A percentile compares a stretch with the other conserved stretches of the same genome.
These are phyloP conservation scores for Apis laboriosa DNA, from an alignment of 1,140 invertebrate genomes.

Conservation along the genomic window DNA sequence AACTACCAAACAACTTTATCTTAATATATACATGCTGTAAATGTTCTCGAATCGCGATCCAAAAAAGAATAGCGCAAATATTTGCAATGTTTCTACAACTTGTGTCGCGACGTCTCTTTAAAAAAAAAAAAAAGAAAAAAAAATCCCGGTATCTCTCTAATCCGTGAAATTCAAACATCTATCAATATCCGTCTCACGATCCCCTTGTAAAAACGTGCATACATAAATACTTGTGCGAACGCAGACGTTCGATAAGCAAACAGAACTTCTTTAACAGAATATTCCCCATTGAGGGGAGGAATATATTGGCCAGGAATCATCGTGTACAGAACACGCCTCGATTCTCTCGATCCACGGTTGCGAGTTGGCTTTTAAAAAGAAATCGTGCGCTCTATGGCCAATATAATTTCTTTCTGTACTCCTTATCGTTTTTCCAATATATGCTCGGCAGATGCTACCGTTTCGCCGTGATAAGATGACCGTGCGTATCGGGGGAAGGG, in stretches of 20 bases:
- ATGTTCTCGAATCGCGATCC: too few species aligned
- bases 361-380: conserved; percentile 7
- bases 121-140: too few species aligned
- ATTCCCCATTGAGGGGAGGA: conserved; percentile 1
- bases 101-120: background rate
- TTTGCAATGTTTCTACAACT: too few species aligned
- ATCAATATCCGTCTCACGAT: background rate
- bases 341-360: background rate
- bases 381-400: conserved; percentile 28
- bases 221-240: background rate
- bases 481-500: conserved; percentile 3
- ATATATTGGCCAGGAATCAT: conserved; percentile 9
- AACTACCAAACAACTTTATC: too few species aligned
- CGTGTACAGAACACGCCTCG: too few species aligned
- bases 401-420: conserved; percentile 37
- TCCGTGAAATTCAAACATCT: background rate
- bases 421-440: conserved; percentile 61
- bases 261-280: conserved; percentile 18
- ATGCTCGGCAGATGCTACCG: conserved; percentile 54
- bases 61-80: too few species aligned
- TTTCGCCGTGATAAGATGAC: conserved; percentile 50
- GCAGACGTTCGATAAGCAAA: background rate
- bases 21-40: too few species aligned
- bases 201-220: too few species aligned
- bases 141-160: background rate